Base-by-base conservation (phyloP, 2,888 invertebrate species). In the Callyntrura guangdongensis region DNA sequence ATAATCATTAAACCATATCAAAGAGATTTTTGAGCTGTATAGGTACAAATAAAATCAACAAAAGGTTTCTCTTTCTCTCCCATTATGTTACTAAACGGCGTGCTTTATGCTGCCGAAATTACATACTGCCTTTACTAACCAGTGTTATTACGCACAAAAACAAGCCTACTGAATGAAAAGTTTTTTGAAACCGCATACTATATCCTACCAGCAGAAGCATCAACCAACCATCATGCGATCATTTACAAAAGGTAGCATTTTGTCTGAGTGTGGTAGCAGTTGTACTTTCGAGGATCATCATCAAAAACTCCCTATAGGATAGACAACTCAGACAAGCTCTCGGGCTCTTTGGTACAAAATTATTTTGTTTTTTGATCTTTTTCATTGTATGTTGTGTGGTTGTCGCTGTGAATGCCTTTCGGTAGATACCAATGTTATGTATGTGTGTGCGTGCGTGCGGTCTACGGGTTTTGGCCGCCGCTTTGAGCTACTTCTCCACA, bases 1-100 rank as follows among this genome's bases (percentile, higher is more conserved):
- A 47, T 49, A 64, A 84, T 84, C 84, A 67, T 84, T 17, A 84
- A 84, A 67, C 49, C 61, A 67, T 84, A 67, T 84, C 67, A 84
- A 84, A 84, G 49, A 49, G 84, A 67, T 84, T 84, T 84, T 84
- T 84, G 84, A 67, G 20, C 47, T 47, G 72, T 72, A 20, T 72
- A 72, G 45, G 20, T 11, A 72, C 45, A 20, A 72, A 72, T 72
- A 72, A 72, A 72, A 47, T 72, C 47, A 72, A 72, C 72, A 72
- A 72, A 72, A 47, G 72, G 3, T 47, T 72, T 72, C 69, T 69
- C 27, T 72, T 14, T 47, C 47, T 6, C 45, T 47, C 69, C 36
- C 36, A 3, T 45, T 69, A 8, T 36, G n/a, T 27, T 69, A 1
- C 36, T 45, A 4, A 69, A 69, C 9, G 64, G 14, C 22, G 25